Conservation (phyloP, 2,797 vertebrate genomes). For the Avahi laniger region DNA sequence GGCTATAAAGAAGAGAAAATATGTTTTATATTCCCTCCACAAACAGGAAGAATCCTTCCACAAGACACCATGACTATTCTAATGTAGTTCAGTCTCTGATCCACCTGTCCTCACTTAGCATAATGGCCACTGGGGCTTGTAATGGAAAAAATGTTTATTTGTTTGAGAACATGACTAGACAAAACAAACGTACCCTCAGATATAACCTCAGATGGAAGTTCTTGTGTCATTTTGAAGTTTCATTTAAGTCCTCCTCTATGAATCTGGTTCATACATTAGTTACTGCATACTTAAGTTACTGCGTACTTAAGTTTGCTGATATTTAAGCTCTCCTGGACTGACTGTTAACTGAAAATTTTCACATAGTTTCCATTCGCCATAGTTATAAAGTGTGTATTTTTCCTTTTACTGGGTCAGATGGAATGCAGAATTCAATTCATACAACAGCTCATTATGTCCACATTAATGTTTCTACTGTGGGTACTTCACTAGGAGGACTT, state of each 20-base stretch:
- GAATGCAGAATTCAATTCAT: background rate
- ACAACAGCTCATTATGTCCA: background rate
- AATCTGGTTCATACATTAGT: background rate
- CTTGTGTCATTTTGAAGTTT: background rate
- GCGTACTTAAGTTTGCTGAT: background rate
- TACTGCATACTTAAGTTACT: too few relatives aligned
- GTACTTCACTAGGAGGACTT: background rate
- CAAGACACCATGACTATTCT: background rate
- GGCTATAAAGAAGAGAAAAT: background rate
- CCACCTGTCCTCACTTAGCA: background rate
- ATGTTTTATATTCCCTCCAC: background rate
- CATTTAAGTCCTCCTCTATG: background rate
- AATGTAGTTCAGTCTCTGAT: background rate
- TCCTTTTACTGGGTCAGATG: background rate
- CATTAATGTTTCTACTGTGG: background rate
- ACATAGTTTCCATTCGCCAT: background rate
- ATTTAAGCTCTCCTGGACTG: background rate
- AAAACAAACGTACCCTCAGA: background rate
- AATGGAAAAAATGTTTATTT: background rate
- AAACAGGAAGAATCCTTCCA: background rate
- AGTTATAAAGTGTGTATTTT: background rate
- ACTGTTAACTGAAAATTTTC: background rate
- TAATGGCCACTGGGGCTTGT: accelerated
- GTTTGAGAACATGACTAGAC: background rate
- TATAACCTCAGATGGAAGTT: background rate